Evolutionary conservation across 2,888 invertebrate species (phyloP).

Genomic region (Ptychoptera contaminata): DNA sequence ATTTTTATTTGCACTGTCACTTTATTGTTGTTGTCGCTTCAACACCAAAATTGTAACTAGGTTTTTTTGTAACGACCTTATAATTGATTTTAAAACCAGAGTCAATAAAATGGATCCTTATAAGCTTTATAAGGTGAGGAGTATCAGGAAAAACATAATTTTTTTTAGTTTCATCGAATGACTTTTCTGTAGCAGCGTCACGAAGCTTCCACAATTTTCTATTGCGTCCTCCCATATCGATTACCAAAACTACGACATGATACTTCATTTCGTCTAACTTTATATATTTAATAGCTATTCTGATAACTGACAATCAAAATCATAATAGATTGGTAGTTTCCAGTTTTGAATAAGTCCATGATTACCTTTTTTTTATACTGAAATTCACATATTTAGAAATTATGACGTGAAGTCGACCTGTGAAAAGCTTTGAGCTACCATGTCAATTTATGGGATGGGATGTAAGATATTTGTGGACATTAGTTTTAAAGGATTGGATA

Average conservation of each 20-base stretch:
- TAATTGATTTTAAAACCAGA: background rate
- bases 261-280: constrained; percentile 5
- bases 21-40: no score
- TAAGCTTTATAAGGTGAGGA: background rate
- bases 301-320: constrained; percentile 6
- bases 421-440: no score
- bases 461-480: no score
- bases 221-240: constrained; percentile 7
- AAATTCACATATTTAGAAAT: no score
- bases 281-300: constrained; percentile 3
- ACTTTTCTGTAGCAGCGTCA: background rate
- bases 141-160: background rate
- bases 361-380: no score
- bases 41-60: no score
- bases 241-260: constrained; percentile 7
- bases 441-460: no score
- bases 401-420: no score
- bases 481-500: no score
- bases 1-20: no score
- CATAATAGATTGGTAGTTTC: constrained; percentile 9
- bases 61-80: background rate
- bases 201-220: constrained; percentile 3
- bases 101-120: constrained; percentile 3
- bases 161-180: background rate
- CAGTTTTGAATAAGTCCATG: constrained; percentile 8